These are phyloP conservation scores for Caenorhabditis inopinata DNA, from an alignment of 1,140 invertebrate species.

Conservation along the genomic window DNA sequence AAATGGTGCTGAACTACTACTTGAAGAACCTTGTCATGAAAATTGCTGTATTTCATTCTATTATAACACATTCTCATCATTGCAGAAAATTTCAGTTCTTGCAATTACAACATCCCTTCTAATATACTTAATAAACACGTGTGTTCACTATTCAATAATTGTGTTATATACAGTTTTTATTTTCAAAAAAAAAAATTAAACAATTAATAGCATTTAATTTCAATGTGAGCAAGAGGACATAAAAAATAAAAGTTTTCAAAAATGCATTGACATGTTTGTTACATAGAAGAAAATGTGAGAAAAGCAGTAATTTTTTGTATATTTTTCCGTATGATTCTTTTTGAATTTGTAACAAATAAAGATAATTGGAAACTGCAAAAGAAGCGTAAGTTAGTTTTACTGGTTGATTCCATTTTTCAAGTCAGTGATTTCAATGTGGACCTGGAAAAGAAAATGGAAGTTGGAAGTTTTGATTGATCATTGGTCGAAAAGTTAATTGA, in stretches of 20 bases:
- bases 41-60: too few relatives aligned
- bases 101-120: too few relatives aligned
- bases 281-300: not conserved
- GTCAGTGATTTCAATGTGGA: slow-evolving; percentile 23
- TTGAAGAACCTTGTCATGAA: too few relatives aligned
- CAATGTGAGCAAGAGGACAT: not conserved
- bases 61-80: too few relatives aligned
- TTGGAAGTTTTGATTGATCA: not conserved
- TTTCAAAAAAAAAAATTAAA: not conserved
- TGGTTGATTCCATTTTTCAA: slow-evolving; percentile 30
- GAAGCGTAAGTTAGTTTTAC: not conserved
- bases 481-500: not conserved
- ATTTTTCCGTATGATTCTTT: too few relatives aligned
- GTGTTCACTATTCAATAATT: too few relatives aligned
- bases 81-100: too few relatives aligned
- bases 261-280: not conserved
- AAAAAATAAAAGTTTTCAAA: too few relatives aligned
- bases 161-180: not conserved
- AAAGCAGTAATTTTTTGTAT: too few relatives aligned
- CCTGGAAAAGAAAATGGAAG: not conserved
- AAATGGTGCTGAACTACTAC: not conserved
- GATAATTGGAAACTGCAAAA: not conserved
- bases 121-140: too few relatives aligned
- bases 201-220: too few relatives aligned
- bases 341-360: not conserved